These are phyloP conservation scores for Acanthurus lineatus DNA, from an alignment of 2,797 vertebrate genomes.

Conservation along the genomic window DNA sequence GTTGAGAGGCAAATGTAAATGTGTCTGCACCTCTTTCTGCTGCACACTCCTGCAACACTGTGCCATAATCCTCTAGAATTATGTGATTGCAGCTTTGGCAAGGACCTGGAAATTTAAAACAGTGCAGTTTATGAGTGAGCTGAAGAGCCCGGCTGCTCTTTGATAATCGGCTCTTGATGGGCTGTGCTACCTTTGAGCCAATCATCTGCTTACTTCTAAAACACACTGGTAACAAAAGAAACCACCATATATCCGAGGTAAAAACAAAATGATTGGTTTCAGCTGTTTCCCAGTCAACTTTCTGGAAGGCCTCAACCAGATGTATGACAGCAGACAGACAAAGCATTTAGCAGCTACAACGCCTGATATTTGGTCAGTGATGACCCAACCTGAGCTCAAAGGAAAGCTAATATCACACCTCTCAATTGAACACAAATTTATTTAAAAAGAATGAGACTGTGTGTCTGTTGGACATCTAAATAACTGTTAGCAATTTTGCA, in stretches of 20 bases:
- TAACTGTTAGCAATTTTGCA: no score
- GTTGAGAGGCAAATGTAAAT: background rate
- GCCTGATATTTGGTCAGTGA: background rate
- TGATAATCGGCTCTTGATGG: background rate
- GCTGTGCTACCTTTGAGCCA: background rate
- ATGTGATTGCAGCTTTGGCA: background rate
- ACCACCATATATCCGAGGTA: background rate
- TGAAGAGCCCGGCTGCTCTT: background rate
- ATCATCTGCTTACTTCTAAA: background rate
- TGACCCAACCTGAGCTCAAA: background rate
- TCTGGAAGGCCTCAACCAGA: no score
- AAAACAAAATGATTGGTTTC: background rate
- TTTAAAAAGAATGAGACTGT: no score
- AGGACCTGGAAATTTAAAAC: background rate
- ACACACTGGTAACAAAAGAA: background rate
- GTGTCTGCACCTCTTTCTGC: background rate
- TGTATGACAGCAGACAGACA: no score
- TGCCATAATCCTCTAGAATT: background rate
- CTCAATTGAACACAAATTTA: no score
- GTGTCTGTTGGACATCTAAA: no score
- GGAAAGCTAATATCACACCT: background rate
- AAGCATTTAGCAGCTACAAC: background rate
- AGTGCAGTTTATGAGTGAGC: background rate
- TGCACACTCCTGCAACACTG: background rate
- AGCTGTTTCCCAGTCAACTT: background rate